These are phyloP conservation scores for Merodon equestris DNA, from an alignment of 2,888 invertebrate species.

Conservation along the genomic window DNA sequence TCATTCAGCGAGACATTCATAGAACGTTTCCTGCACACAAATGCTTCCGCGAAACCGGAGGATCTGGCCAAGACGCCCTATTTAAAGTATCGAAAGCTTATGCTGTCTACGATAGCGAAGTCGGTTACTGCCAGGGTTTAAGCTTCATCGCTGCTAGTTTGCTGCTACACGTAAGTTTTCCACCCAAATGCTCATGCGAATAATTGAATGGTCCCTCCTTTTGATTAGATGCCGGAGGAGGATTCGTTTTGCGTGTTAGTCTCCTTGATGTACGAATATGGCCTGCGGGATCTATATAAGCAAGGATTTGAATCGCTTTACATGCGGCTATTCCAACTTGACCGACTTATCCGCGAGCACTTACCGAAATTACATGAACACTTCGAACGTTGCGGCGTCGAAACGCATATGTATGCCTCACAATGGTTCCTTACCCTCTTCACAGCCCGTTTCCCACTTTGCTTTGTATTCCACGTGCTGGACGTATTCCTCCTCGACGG, in stretches of 20 bases:
- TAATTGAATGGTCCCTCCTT: background rate
- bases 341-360: conserved; percentile 92
- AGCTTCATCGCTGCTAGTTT: conserved; percentile 98
- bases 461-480: conserved; percentile 96
- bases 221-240: conserved; percentile 97
- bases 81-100: conserved; percentile 98
- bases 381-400: conserved; percentile 90
- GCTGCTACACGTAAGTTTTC: conserved; percentile 91
- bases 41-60: conserved; percentile 97
- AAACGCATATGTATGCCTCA: conserved; percentile 99
- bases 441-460: conserved; percentile 98
- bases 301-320: conserved; percentile 98
- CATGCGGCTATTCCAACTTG: conserved; percentile 95
- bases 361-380: conserved; percentile 89
- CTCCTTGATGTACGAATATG: conserved; percentile 98
- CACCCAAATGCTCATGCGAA: too few species aligned
- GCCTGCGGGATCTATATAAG: conserved; percentile 95
- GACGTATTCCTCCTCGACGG: conserved; percentile 98
- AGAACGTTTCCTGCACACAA: conserved; percentile 99
- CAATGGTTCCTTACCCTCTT: conserved; percentile 99
- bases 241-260: conserved; percentile 98
- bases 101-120: conserved; percentile 97
- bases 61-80: conserved; percentile 95
- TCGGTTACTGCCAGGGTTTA: conserved; percentile 99
- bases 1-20: conserved; percentile 97